Percentiles rank a stretch among this genome's conserved stretches.
These are phyloP conservation scores for Melanchra persicariae DNA, from an alignment of 2,888 invertebrate genomes.

Conservation along the genomic window DNA sequence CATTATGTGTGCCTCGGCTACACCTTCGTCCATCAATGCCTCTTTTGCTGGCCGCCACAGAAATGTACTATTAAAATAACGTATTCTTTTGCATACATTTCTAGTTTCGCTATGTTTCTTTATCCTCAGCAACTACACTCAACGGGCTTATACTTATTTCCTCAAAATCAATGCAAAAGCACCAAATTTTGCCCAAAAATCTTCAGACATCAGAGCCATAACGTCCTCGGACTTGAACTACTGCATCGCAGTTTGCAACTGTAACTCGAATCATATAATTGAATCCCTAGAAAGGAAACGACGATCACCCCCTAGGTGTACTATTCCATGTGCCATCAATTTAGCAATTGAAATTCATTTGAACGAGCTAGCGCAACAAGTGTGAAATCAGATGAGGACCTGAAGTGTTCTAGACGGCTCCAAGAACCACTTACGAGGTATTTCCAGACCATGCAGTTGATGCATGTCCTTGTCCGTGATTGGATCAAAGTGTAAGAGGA, in stretches of 20 bases:
- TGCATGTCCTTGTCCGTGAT: slow-evolving; percentile 11
- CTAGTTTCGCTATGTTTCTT: no score
- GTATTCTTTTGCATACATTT: no score
- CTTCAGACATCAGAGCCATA: background rate
- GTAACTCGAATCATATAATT: slow-evolving; percentile 24
- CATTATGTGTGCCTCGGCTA: no score
- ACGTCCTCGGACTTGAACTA: background rate
- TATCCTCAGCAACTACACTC: no score
- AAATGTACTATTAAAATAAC: no score
- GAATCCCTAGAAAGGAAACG: slow-evolving; percentile 31
- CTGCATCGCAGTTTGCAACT: slow-evolving; percentile 3
- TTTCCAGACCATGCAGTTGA: slow-evolving; percentile 4
- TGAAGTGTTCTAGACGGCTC: slow-evolving; percentile 26
- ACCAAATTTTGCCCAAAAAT: background rate
- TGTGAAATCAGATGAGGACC: slow-evolving; percentile 7
- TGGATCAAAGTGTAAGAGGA: background rate
- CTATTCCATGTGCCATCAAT: slow-evolving; percentile 41
- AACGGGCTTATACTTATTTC: background rate
- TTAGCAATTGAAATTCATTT: slow-evolving; percentile 54
- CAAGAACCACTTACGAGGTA: background rate
- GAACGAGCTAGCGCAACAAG: slow-evolving; percentile 12
- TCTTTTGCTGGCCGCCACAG: no score
- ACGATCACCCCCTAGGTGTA: slow-evolving; percentile 37
- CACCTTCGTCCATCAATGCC: no score
- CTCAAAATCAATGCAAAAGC: background rate